These are phyloP conservation scores for Solea senegalensis DNA, from an alignment of 2,113 vertebrate genomes.

Conservation along the genomic window DNA sequence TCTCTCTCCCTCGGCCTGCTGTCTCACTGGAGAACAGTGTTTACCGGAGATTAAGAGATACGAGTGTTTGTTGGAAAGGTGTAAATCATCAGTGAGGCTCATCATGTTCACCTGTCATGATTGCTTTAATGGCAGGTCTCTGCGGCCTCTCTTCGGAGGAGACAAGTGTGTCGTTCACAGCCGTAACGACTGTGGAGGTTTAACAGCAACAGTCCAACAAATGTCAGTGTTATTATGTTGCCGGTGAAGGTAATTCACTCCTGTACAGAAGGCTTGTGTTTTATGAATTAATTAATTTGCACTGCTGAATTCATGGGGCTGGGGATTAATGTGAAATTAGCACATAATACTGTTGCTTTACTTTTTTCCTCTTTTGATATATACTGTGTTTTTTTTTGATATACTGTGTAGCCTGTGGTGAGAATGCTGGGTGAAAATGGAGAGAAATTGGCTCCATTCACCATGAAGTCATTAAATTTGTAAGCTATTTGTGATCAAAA, in stretches of 20 bases:
- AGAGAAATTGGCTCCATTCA: constrained; percentile 66
- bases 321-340: constrained; percentile 43
- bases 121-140: constrained; percentile 91
- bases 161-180: constrained; percentile 59
- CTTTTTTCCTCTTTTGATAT: constrained; percentile 48
- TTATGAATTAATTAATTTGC: constrained; percentile 31
- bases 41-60: constrained; percentile 93
- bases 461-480: constrained; percentile 70
- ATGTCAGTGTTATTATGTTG: neutral
- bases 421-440: constrained; percentile 45
- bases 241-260: constrained; percentile 16
- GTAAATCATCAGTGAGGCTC: constrained; percentile 90
- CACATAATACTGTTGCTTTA: constrained; percentile 34
- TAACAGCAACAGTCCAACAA: constrained; percentile 8
- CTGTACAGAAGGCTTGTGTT: constrained; percentile 5
- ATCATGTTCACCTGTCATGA: constrained; percentile 91
- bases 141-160: constrained; percentile 77
- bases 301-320: constrained; percentile 31
- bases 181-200: constrained; percentile 12
- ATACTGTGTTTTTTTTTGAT: constrained; percentile 29
- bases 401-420: constrained; percentile 49
- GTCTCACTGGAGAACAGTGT: constrained; percentile 90
- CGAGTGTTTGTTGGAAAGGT: constrained; percentile 91
- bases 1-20: constrained; percentile 81
- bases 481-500: constrained; percentile 73